Conservation (phyloP, 2,888 invertebrate genomes). For the Nephrotoma guestfalica region DNA sequence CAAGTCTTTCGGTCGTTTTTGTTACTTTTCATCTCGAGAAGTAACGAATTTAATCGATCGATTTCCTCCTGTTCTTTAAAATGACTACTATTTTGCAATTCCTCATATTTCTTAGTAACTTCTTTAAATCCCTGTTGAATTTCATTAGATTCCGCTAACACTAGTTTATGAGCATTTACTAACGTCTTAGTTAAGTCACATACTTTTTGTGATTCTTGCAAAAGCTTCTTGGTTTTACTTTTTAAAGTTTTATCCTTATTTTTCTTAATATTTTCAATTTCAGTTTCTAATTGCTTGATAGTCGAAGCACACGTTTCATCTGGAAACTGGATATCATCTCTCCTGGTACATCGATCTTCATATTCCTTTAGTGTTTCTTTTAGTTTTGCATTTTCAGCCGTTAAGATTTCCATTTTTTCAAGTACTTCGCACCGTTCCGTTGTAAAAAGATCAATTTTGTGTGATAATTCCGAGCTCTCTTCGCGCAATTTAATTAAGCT, state of each 20-base stretch:
- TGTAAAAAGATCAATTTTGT: conserved; percentile 52
- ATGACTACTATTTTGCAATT: conserved; percentile 34
- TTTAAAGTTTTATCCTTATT: conserved; percentile 28
- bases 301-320: conserved; percentile 11
- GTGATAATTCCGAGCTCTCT: conserved; percentile 48
- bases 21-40: not conserved
- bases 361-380: conserved; percentile 35
- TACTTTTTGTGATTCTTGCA: conserved; percentile 28
- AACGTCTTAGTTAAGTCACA: not conserved
- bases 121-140: conserved; percentile 27
- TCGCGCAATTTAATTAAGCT: conserved; percentile 43
- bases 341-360: conserved; percentile 21
- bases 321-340: conserved; percentile 12
- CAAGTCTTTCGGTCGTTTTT: not conserved
- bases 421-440: conserved; percentile 54
- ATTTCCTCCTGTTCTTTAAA: conserved; percentile 36
- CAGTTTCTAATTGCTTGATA: conserved; percentile 23
- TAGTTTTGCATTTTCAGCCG: conserved; percentile 42
- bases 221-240: conserved; percentile 27
- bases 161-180: not conserved
- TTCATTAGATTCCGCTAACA: not conserved
- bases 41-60: conserved; percentile 26
- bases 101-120: conserved; percentile 33
- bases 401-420: conserved; percentile 50
- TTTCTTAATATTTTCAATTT: conserved; percentile 26